Base-by-base conservation (phyloP, 37 sponge, comb jelly and placozoan species). In the Halichondria panicea region DNA sequence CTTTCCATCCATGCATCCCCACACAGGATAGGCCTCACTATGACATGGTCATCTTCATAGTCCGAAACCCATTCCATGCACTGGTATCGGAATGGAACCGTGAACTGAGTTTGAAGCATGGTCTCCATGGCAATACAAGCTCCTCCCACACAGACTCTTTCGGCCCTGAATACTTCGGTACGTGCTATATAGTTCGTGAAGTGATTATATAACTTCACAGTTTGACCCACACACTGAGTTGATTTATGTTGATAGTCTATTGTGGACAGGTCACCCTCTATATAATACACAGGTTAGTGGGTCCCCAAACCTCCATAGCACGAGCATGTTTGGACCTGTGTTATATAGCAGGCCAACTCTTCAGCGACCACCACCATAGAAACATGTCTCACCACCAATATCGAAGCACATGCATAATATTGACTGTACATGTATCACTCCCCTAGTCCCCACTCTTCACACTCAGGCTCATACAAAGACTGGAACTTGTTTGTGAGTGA, bases 51-150 rank as follows among this genome's bases (percentile, higher is more conserved):
- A 43, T 82, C 18, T 32, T 82, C 28, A 24, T 82, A 22, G 55
- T 73, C 9, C 74, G 82, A 19, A 72, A 82, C 35, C 82, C 82
- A 9, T 57, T 64, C 31, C 57, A 82, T 64, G 74, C 74, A 13
- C 37, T 82, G 24, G 66, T 82, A 28, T 33, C 82, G 0, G 82
- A 82, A 46, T 66, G 82, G 73, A 82, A 82, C 39, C 69, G 81
- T 37, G 31, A 59, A 44, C 25, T 80, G 33, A 35, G 57, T 3
- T 54, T 53, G 42, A 57, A 60, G 4, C 58, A 40, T 33, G 31
- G 43, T 42, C 38, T 34, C 1, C 6, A 24, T 27, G 43, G 22
- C 1, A 33, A 28, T 19, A 33, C 46, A 2, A 1, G 22, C 2
- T 24, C 33, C 30, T 45, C 53, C 38, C 77, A 76, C 33, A 34